phyloP scores from a whole-genome alignment of 2,888 invertebrate species.

The Anodontia alba region DNA sequence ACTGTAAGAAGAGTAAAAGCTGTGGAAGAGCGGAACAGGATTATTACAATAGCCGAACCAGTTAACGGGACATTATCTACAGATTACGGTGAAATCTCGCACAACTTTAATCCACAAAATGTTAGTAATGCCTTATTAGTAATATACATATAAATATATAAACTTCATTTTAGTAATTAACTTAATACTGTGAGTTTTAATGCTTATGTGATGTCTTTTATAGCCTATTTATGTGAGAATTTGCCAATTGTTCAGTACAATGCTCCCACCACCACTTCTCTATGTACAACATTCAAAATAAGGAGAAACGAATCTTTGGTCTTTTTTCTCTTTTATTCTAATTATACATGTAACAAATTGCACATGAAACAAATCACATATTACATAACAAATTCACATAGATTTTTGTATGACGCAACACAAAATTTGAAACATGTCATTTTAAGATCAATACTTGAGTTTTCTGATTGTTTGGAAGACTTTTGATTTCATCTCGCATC shows the following conservation, averaged over 20 bases:
- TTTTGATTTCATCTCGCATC: neutral
- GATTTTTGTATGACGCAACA: neutral
- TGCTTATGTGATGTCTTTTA: neutral
- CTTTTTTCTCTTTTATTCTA: constrained; percentile 10
- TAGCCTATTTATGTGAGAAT: constrained; percentile 16
- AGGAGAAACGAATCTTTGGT: constrained; percentile 3
- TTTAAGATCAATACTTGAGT: neutral
- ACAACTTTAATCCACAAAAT: constrained; percentile 74
- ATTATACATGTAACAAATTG: constrained; percentile 17
- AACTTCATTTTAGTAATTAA: constrained; percentile 50
- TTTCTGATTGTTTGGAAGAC: constrained; percentile 15
- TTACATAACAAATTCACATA: neutral
- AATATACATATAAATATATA: constrained; percentile 66
- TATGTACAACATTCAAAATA: constrained; percentile 15
- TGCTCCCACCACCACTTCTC: constrained; percentile 7
- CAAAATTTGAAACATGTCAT: neutral
- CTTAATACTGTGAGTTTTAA: constrained; percentile 47
- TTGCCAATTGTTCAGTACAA: constrained; percentile 10
- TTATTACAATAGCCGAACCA: constrained; percentile 20
- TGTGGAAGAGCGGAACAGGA: constrained; percentile 16
- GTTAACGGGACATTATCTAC: constrained; percentile 39
- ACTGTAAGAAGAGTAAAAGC: constrained; percentile 26
- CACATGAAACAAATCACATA: constrained; percentile 3
- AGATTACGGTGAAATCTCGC: constrained; percentile 54
- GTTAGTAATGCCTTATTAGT: constrained; percentile 76